phyloP scores from a whole-genome alignment of 2,888 invertebrate genomes.

The Lasioglossum zephyrum region DNA sequence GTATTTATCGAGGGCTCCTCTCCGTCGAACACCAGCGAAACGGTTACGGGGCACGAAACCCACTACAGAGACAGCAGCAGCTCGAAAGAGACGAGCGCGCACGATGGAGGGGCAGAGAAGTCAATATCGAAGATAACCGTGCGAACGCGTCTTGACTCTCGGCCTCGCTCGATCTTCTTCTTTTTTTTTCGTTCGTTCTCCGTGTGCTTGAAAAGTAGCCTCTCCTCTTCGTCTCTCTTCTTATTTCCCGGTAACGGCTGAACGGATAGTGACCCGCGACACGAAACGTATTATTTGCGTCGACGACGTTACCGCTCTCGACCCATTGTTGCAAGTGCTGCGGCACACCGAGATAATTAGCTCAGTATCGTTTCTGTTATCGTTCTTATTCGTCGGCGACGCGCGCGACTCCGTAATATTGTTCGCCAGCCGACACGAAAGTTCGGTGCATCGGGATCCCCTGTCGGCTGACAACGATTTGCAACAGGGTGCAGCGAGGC shows the following conservation, averaged over 20 bases:
- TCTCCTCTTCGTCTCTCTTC: conserved; percentile 9
- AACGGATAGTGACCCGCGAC: conserved; percentile 46
- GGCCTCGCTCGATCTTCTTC: conserved; percentile 52
- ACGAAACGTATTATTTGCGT: conserved; percentile 48
- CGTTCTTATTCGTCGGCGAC: conserved; percentile 40
- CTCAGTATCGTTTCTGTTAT: conserved; percentile 53
- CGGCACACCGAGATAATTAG: conserved; percentile 48
- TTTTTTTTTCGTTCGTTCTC: neutral
- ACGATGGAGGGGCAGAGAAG: conserved; percentile 35
- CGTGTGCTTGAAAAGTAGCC: conserved; percentile 40
- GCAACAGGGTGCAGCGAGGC: neutral
- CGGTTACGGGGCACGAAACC: neutral
- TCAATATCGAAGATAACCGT: conserved; percentile 65
- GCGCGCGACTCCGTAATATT: conserved; percentile 22
- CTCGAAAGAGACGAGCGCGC: neutral
- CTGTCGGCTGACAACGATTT: neutral
- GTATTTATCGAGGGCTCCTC: conserved; percentile 46
- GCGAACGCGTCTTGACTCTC: conserved; percentile 61
- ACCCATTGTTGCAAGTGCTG: conserved; percentile 48
- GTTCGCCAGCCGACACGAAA: conserved; percentile 33
- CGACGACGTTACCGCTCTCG: conserved; percentile 33
- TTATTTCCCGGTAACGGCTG: conserved; percentile 37
- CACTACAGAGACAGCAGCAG: conserved; percentile 1
- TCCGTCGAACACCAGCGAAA: conserved; percentile 20
- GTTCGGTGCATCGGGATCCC: neutral